These are phyloP conservation scores for Lamprologus callipterus DNA, from an alignment of 2,113 vertebrate species.

Conservation along the genomic window DNA sequence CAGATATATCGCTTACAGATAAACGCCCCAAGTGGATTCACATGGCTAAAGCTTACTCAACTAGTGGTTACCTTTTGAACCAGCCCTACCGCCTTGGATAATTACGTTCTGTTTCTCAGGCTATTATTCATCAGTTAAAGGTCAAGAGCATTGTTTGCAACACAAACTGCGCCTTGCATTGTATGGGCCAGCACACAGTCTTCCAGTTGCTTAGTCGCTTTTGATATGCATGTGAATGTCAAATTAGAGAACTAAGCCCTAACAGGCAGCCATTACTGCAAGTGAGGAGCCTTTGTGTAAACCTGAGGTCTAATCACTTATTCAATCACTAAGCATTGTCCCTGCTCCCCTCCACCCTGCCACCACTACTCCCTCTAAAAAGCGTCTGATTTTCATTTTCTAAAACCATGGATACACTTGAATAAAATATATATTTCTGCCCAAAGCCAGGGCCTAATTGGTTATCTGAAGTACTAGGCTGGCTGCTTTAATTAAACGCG, in stretches of 20 bases:
- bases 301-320: slow-evolving; percentile 59
- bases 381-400: slow-evolving; percentile 31
- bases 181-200: not conserved
- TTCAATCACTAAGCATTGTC: slow-evolving; percentile 56
- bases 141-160: slow-evolving; percentile 55
- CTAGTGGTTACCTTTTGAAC: slow-evolving; percentile 52
- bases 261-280: slow-evolving; percentile 43
- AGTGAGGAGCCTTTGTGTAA: slow-evolving; percentile 45
- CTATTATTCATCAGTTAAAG: slow-evolving; percentile 55
- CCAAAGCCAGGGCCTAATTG: slow-evolving; percentile 21
- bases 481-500: slow-evolving; percentile 36
- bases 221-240: slow-evolving; percentile 56
- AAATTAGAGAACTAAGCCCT: slow-evolving; percentile 40
- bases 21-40: slow-evolving; percentile 13
- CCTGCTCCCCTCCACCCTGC: not conserved
- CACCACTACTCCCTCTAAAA: not conserved
- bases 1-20: slow-evolving; percentile 29
- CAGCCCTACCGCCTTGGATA: slow-evolving; percentile 29
- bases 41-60: slow-evolving; percentile 29
- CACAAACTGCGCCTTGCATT: slow-evolving; percentile 22
- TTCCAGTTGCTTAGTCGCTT: slow-evolving; percentile 29
- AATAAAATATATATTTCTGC: slow-evolving; percentile 21
- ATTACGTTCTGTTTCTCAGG: slow-evolving; percentile 34
- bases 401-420: slow-evolving; percentile 43
- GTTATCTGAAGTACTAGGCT: slow-evolving; percentile 19